These are phyloP conservation scores for Spisula solida DNA, from an alignment of 2,888 invertebrate species.

Conservation along the genomic window DNA sequence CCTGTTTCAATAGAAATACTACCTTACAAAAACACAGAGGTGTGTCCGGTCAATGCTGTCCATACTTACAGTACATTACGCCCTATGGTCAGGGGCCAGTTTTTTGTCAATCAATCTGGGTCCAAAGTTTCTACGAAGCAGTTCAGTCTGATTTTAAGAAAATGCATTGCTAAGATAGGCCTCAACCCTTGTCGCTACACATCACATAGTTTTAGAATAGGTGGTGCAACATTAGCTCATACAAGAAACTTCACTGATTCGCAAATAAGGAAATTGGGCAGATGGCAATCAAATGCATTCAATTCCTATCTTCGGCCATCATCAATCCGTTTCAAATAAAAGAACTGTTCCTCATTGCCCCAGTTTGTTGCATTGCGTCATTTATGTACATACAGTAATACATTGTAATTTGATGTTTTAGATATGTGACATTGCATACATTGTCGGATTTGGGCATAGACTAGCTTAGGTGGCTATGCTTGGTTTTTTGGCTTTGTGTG, in stretches of 20 bases:
- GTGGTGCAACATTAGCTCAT: conserved; percentile 14
- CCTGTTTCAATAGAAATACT: background rate
- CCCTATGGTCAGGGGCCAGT: no score
- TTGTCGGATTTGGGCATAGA: no score
- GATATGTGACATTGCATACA: no score
- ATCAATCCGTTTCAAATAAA: background rate
- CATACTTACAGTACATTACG: no score
- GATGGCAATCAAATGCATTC: background rate
- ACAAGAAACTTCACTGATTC: conserved; percentile 21
- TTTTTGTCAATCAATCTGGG: no score
- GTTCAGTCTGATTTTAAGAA: background rate
- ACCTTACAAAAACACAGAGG: background rate
- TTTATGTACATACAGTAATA: no score
- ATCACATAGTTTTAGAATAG: conserved; percentile 30
- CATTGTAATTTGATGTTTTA: no score
- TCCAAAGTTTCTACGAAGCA: no score
- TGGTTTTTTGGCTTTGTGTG: no score
- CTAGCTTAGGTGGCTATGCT: no score
- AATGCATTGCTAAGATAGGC: background rate
- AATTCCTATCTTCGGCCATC: background rate
- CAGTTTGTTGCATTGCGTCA: no score
- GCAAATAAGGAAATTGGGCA: background rate
- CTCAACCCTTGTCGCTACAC: conserved; percentile 1
- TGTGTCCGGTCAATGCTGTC: no score
- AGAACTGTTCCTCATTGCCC: background rate